These are phyloP conservation scores for Sitobion miscanthi DNA, from an alignment of 1,140 invertebrate genomes.

Conservation along the genomic window DNA sequence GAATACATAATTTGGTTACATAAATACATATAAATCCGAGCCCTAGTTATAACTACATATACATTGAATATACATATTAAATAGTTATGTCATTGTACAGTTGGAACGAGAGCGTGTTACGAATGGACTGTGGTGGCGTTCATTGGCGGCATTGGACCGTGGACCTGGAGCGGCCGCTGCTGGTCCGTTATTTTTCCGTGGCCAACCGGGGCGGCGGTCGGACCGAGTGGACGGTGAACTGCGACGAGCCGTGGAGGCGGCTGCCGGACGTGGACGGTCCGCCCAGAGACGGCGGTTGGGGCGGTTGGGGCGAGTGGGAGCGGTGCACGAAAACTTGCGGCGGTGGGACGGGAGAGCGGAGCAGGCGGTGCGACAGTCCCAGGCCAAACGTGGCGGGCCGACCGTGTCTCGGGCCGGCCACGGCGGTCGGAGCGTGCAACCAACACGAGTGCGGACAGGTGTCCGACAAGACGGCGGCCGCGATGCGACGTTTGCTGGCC, in stretches of 20 bases:
- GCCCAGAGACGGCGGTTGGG: slow-evolving; percentile 63
- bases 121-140: neutral
- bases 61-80: too few species aligned
- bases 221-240: slow-evolving; percentile 45
- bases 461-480: neutral
- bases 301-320: slow-evolving; percentile 65
- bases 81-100: neutral
- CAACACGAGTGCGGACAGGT: slow-evolving; percentile 39
- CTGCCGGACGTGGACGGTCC: slow-evolving; percentile 12
- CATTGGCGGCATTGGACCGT: neutral
- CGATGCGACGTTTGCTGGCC: neutral
- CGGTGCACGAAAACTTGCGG: slow-evolving; percentile 66
- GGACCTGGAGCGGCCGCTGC: neutral
- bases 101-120: slow-evolving; percentile 14
- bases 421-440: neutral
- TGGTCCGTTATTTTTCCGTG: slow-evolving; percentile 42
- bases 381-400: slow-evolving; percentile 64
- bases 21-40: too few species aligned
- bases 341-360: slow-evolving; percentile 64
- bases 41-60: too few species aligned
- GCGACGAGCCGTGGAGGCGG: neutral
- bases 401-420: slow-evolving; percentile 62
- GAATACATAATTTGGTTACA: too few species aligned
- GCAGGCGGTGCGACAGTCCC: slow-evolving; percentile 65
- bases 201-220: slow-evolving; percentile 20